These are phyloP conservation scores for Oryzias curvinotus DNA, from an alignment of 2,113 vertebrate genomes.

Conservation along the genomic window DNA sequence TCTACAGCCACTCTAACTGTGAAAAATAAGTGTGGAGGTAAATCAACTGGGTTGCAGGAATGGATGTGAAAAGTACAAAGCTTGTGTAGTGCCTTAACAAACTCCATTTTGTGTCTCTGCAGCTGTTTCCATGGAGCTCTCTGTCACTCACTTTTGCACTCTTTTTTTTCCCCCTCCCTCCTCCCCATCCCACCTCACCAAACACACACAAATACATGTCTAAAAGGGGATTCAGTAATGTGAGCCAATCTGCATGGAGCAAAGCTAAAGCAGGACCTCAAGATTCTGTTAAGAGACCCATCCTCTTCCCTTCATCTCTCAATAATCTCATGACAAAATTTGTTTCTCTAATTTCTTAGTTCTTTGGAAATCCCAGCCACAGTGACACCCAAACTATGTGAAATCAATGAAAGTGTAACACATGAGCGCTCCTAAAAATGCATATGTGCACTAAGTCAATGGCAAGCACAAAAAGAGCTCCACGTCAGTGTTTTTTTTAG, in stretches of 20 bases:
- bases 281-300: constrained; percentile 32
- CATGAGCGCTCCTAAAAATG: constrained; percentile 13
- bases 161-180: constrained; percentile 18
- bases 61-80: constrained; percentile 61
- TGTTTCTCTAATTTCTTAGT: constrained; percentile 71
- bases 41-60: constrained; percentile 54
- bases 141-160: constrained; percentile 41
- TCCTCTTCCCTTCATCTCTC: constrained; percentile 29
- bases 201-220: constrained; percentile 38
- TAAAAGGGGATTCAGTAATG: constrained; percentile 69
- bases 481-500: constrained; percentile 8
- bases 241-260: constrained; percentile 61
- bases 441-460: constrained; percentile 31
- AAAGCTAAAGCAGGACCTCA: constrained; percentile 39
- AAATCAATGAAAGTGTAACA: constrained; percentile 52
- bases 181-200: constrained; percentile 7
- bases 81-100: constrained; percentile 64
- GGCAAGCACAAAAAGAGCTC: constrained; percentile 13
- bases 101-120: constrained; percentile 73
- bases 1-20: constrained; percentile 38
- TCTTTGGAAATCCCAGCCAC: constrained; percentile 58
- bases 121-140: constrained; percentile 73
- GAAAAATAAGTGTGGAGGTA: constrained; percentile 32
- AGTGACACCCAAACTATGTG: constrained; percentile 55
- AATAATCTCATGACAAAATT: constrained; percentile 54